Conservation (phyloP, 2,113 vertebrate genomes). For the Ictalurus furcatus region DNA sequence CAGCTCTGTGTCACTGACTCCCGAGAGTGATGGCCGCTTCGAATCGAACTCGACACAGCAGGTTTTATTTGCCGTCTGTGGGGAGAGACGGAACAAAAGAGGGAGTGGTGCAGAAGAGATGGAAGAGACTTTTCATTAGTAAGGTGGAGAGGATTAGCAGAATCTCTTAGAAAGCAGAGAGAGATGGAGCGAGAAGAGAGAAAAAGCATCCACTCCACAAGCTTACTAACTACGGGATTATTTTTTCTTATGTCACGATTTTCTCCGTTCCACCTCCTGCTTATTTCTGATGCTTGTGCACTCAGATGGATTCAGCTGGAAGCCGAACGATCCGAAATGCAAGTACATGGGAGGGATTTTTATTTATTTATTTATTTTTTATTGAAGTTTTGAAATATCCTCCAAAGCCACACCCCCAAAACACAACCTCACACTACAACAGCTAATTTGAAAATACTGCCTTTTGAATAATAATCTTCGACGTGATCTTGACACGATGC, state of each 20-base stretch:
- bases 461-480: not conserved
- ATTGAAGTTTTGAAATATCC: not conserved
- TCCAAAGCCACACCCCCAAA: not conserved
- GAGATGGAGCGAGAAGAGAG: not conserved
- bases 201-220: not conserved
- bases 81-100: slow-evolving; percentile 62
- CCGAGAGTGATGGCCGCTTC: slow-evolving; percentile 4
- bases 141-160: slow-evolving; percentile 23
- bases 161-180: not conserved
- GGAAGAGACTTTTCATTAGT: slow-evolving; percentile 63
- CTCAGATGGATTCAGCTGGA: not conserved
- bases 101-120: slow-evolving; percentile 62
- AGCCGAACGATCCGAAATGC: not conserved
- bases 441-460: not conserved
- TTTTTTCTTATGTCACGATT: not conserved
- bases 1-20: slow-evolving; percentile 26
- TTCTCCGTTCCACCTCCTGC: not conserved
- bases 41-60: slow-evolving; percentile 24
- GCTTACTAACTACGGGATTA: not conserved
- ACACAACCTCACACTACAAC: not conserved
- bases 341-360: not conserved
- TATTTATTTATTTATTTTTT: not conserved
- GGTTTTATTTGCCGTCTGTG: slow-evolving; percentile 50
- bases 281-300: not conserved
- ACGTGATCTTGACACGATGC: too few relatives aligned